Evolutionary conservation across 1,140 invertebrate genomes (phyloP).

Genomic region (Mercenaria mercenaria): DNA sequence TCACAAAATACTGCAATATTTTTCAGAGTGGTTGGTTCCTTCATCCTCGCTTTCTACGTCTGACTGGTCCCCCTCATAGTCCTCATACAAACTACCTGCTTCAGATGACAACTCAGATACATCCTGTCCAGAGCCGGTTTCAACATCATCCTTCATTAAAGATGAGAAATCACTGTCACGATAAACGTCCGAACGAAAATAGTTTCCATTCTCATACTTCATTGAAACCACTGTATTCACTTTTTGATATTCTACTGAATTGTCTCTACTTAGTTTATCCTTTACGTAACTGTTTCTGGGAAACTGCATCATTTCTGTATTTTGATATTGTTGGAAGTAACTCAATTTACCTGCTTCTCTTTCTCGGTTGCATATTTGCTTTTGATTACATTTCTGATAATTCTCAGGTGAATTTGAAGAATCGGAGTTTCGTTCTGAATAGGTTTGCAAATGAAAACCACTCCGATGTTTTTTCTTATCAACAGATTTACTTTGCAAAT

Average conservation of each 20-base stretch:
- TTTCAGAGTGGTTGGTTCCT: background rate
- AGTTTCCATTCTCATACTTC: background rate
- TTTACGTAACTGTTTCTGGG: background rate
- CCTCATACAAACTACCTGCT: slow-evolving; percentile 29
- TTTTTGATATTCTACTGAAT: background rate
- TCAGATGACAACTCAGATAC: slow-evolving; percentile 29
- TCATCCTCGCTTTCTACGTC: slow-evolving; percentile 64
- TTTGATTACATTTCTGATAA: background rate
- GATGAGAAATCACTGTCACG: background rate
- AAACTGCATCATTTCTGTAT: background rate
- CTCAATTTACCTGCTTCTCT: too few relatives aligned
- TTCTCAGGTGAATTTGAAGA: background rate
- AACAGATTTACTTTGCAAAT: background rate
- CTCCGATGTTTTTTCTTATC: background rate
- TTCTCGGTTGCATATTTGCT: background rate
- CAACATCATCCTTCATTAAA: background rate
- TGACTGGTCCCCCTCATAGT: slow-evolving; percentile 67
- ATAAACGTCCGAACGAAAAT: background rate
- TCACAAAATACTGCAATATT: slow-evolving; percentile 17
- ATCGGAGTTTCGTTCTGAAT: background rate
- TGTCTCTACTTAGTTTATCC: background rate
- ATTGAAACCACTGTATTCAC: background rate
- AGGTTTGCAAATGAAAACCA: background rate
- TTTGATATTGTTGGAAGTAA: background rate
- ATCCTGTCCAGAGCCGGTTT: background rate